Percentiles rank a stretch among this genome's conserved stretches.
Evolutionary conservation across 2,888 invertebrate species (phyloP).

Genomic region (Tupiocoris notatus): DNA sequence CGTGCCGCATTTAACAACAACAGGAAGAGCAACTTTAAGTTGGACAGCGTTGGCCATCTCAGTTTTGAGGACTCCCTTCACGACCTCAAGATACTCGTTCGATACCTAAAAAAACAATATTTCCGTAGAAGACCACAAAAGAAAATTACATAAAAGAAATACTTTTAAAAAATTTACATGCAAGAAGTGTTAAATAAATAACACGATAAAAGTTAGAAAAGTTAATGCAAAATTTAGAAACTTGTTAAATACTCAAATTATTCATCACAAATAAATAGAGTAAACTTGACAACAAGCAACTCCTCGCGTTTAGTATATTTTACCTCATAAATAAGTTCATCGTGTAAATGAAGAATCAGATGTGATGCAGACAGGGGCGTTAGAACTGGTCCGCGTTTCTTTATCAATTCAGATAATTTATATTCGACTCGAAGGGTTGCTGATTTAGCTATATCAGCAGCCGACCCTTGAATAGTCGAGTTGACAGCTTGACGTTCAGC

Average conservation of each 20-base stretch:
- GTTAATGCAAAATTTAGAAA: too few species aligned
- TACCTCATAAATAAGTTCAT: constrained; percentile 91
- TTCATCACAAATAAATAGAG: background rate
- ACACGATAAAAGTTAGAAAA: too few species aligned
- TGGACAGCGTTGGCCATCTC: constrained; percentile 77
- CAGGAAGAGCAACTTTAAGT: constrained; percentile 78
- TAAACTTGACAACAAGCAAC: too few species aligned
- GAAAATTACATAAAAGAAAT: too few species aligned
- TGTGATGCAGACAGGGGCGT: constrained; percentile 55
- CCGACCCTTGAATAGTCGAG: constrained; percentile 93
- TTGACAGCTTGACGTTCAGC: constrained; percentile 96
- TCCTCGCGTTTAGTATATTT: too few species aligned
- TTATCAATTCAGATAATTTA: constrained; percentile 57
- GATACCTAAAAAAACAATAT: constrained; percentile 63
- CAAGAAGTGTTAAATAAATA: too few species aligned
- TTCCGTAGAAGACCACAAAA: too few species aligned
- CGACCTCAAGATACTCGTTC: constrained; percentile 57
- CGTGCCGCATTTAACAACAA: constrained; percentile 77
- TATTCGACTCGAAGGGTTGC: constrained; percentile 80
- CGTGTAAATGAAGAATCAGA: constrained; percentile 89
- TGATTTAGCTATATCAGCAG: constrained; percentile 90
- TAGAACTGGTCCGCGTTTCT: constrained; percentile 43
- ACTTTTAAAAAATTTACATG: too few species aligned
- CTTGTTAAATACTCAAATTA: too few species aligned
- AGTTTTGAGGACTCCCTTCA: constrained; percentile 65